Evolutionary conservation across 2,888 invertebrate genomes (phyloP).

Genomic region (Allophyes oxyacanthae): DNA sequence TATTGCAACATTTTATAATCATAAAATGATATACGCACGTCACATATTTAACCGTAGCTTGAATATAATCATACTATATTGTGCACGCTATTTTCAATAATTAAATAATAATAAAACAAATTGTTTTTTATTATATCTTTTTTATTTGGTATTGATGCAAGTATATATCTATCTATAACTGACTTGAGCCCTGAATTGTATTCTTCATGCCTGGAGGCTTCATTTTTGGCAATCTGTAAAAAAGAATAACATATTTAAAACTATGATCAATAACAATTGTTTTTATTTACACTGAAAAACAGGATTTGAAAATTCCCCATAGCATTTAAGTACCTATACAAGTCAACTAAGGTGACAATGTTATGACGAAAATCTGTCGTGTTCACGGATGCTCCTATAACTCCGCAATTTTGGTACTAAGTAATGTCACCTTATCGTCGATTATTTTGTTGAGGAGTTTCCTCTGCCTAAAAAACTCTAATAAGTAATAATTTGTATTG

Average conservation of each 20-base stretch:
- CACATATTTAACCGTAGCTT: conserved; percentile 16
- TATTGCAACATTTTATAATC: conserved; percentile 8
- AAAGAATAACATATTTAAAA: conserved; percentile 10
- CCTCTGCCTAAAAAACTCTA: too few species aligned
- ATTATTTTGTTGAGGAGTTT: too few species aligned
- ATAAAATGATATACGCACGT: background rate
- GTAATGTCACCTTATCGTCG: too few species aligned
- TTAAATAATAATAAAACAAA: conserved; percentile 28
- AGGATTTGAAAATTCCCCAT: too few species aligned
- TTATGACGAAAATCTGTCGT: too few species aligned
- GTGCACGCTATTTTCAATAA: conserved; percentile 37
- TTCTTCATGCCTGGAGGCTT: conserved; percentile 81
- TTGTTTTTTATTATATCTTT: conserved; percentile 8
- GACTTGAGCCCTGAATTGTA: conserved; percentile 83
- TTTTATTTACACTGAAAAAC: too few species aligned
- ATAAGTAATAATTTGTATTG: too few species aligned
- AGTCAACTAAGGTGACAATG: too few species aligned
- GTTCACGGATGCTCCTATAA: too few species aligned
- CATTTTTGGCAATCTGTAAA: conserved; percentile 81
- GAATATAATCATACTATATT: conserved; percentile 15
- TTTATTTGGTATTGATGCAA: conserved; percentile 18
- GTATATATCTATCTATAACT: conserved; percentile 65
- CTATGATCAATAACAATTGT: background rate
- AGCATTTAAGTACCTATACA: too few species aligned
- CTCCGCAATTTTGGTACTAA: too few species aligned